Evolutionary conservation across 2,113 vertebrate genomes (phyloP), one percentile per base, ranked within the genome.

Genomic region (Nannospalax galili): DNA sequence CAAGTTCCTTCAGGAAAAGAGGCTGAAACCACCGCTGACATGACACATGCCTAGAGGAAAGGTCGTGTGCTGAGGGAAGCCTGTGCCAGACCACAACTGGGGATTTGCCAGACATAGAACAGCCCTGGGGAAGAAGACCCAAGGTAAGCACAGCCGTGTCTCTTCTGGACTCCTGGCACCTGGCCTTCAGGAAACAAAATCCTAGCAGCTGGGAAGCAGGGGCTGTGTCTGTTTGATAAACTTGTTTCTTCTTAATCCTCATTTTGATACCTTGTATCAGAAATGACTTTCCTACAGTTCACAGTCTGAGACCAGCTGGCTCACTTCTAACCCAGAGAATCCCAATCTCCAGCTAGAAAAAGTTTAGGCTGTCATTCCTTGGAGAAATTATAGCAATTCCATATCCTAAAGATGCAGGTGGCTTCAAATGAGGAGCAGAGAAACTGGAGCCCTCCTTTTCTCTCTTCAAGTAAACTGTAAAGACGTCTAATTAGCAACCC

Each of bases 201-300:
- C 62, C 73, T 84, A 67, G 56, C 78, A n/a, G 92, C 69, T 78
- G 88, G 69, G 67, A 96, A 90, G 28, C 81, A 94, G 90, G 58
- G 93, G n/a, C 70, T 82, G 72, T 45, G 70, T 28, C 78, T 86
- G 58, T 86, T 92, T 93, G 92, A 96, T 74, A 60, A 94, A 40
- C 42, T 65, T 70, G 30, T 88, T 42, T 40, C 35, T 58, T 73
- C 56, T 92, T 89, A 84, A 78, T 97, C 74, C 84, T 95, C 73
- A 58, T 88, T 60, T 77, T 88, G 69, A 88, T 88, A 96, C 90
- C 95, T 94, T 96, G 81, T 74, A 22, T 94, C 72, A 88, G 84
- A 88, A 64, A 37, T 90, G 42, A 80, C 79, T 94, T 91, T 45
- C 17, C 32, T 81, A 11, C 42, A 42, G 16, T 91, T 96, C 24